Percentiles rank a stretch among this genome's conserved stretches.
phyloP scores from a whole-genome alignment of 2,113 vertebrate species.

The Plotosus lineatus region DNA sequence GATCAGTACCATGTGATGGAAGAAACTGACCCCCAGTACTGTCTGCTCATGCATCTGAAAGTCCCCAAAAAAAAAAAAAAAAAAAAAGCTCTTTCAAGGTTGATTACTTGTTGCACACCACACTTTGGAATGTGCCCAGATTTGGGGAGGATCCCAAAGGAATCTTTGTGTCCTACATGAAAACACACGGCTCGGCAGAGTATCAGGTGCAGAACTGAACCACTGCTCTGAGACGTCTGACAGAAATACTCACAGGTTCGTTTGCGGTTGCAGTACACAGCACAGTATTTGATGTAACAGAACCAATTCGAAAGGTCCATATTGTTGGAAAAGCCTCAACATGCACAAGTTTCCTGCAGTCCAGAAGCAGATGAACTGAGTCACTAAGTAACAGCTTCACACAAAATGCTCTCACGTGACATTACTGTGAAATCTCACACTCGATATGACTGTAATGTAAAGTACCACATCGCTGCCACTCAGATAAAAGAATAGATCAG shows the following conservation, averaged over 20 bases:
- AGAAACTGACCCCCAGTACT: background rate
- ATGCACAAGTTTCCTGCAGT: slow-evolving; percentile 43
- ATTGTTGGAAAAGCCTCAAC: slow-evolving; percentile 28
- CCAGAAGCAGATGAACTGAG: slow-evolving; percentile 5
- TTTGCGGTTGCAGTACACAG: too few relatives aligned
- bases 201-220: background rate
- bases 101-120: too few relatives aligned
- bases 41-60: background rate
- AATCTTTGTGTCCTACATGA: background rate
- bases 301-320: background rate
- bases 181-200: background rate
- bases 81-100: background rate
- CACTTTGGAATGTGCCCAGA: background rate
- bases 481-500: too few relatives aligned
- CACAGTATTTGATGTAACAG: background rate
- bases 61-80: too few relatives aligned
- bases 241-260: background rate
- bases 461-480: too few relatives aligned
- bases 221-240: slow-evolving; percentile 18
- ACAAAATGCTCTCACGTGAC: background rate
- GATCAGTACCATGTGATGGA: background rate
- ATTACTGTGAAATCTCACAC: background rate
- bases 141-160: too few relatives aligned
- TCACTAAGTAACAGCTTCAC: slow-evolving; percentile 7
- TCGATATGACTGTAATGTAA: background rate